A percentile compares a stretch with the other conserved stretches of the same genome.
These are phyloP conservation scores for Anguilla rostrata DNA, from an alignment of 2,113 vertebrate species.

Conservation along the genomic window DNA sequence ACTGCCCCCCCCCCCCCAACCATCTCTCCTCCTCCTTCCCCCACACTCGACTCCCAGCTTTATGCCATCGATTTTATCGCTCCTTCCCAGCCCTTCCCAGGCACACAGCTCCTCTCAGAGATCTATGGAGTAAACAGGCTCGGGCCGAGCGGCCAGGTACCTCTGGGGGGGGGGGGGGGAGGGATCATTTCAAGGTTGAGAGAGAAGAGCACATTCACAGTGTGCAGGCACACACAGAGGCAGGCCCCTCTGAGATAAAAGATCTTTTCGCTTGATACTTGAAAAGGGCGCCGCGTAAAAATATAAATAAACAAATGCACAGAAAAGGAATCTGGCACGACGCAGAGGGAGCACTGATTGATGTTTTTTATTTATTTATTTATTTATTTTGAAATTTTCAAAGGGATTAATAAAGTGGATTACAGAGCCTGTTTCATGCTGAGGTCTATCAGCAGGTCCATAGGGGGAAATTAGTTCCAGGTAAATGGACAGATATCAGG, in stretches of 20 bases:
- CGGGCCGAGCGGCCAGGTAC: background rate
- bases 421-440: background rate
- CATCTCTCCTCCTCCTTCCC: background rate
- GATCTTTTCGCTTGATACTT: background rate
- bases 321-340: background rate
- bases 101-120: slow-evolving; percentile 28
- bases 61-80: slow-evolving; percentile 23
- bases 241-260: background rate
- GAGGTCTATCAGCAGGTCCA: background rate
- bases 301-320: background rate
- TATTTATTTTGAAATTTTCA: background rate
- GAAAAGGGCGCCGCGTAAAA: background rate
- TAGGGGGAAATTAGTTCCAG: background rate
- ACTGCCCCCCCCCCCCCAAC: background rate
- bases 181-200: slow-evolving; percentile 74
- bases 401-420: background rate
- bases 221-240: slow-evolving; percentile 37
- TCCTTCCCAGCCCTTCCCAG: slow-evolving; percentile 13
- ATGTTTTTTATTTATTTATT: background rate
- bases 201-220: slow-evolving; percentile 62
- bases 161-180: background rate
- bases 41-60: background rate
- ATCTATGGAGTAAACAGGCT: slow-evolving; percentile 34
- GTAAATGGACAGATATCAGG: background rate
- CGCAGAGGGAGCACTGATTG: background rate